Base-by-base conservation (phyloP, 1,140 invertebrate species). In the Thaumetopoea pityocampa region DNA sequence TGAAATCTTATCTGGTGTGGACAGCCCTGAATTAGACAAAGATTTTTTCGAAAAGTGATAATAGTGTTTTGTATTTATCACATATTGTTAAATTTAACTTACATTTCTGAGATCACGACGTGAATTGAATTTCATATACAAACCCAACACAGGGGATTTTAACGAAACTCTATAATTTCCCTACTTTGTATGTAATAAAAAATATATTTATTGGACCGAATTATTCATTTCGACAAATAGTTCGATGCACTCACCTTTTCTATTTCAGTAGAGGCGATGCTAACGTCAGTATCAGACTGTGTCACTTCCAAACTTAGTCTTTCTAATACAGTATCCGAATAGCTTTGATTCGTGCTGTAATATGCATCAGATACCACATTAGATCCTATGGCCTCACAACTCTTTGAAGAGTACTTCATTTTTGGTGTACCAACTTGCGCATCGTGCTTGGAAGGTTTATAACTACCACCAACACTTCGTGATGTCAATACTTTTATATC, bases 371-470 rank as follows among this genome's bases (percentile, higher is more conserved):
- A 50, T 8, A 34, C 24, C 7, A 54, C 35, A 46, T 50, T 56
- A 8, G 63, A 60, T 4, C 64, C 58, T 10, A 82, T 67, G 0
- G 73, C 78, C 47, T 82, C 78, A 33, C 76, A 83, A 42, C 78
- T 83, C 43, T 79, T 83, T 2, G 78, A 83, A 27, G 64, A 54
- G 42, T 59, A 77, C 36, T 63, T 72, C 17, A 70, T 48, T 18
- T 58, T 65, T n/a, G 63, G 42, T 14, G 71, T 78, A 10, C 65
- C 67, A n/a, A 78, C 61, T 38, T 74, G 67, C 6, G 47, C 66
- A 28, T 76, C 76, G 15, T 64, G 60, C 19, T 59, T 67, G 7
- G 56, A 63, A 1, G 34, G 11, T 45, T 58, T 66, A 6, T 43
- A 53, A 50, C 59, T 68, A 3, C 52, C 66, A 10, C 66, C 70